Percentiles rank a stretch among this genome's conserved stretches.
phyloP scores from a whole-genome alignment of 2,888 invertebrate genomes.

The Hyposoter dolosus region DNA sequence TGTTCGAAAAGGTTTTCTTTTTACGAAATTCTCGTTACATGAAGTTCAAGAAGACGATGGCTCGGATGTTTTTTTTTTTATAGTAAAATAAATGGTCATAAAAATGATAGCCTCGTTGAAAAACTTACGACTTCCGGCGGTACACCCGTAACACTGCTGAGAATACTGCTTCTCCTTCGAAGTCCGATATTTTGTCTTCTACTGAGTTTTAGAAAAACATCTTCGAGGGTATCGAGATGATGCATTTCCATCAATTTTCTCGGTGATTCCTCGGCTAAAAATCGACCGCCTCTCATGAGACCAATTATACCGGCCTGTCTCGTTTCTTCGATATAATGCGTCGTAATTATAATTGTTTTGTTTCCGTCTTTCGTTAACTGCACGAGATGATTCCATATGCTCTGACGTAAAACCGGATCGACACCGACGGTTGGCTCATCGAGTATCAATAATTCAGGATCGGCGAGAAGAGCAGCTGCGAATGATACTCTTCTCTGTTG shows the following conservation, averaged over 20 bases:
- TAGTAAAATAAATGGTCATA: background rate
- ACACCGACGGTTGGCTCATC: constrained; percentile 98
- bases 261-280: constrained; percentile 94
- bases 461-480: constrained; percentile 94
- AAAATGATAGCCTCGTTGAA: background rate
- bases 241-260: constrained; percentile 90
- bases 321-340: constrained; percentile 95
- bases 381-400: constrained; percentile 94
- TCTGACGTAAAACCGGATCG: constrained; percentile 94
- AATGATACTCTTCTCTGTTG: constrained; percentile 95
- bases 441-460: constrained; percentile 95
- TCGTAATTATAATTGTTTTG: constrained; percentile 94
- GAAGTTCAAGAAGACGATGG: background rate
- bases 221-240: constrained; percentile 91
- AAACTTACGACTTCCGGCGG: constrained; percentile 82
- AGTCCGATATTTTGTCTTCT: constrained; percentile 93
- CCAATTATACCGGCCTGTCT: constrained; percentile 94
- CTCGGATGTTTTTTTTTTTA: background rate
- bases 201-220: constrained; percentile 92
- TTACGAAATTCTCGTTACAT: background rate
- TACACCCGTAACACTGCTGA: constrained; percentile 88
- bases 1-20: background rate
- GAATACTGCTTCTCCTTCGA: constrained; percentile 91
- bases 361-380: constrained; percentile 91
- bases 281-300: constrained; percentile 92